These are phyloP conservation scores for Lasioglossum leucozonium DNA, from an alignment of 2,888 invertebrate species.

Conservation along the genomic window DNA sequence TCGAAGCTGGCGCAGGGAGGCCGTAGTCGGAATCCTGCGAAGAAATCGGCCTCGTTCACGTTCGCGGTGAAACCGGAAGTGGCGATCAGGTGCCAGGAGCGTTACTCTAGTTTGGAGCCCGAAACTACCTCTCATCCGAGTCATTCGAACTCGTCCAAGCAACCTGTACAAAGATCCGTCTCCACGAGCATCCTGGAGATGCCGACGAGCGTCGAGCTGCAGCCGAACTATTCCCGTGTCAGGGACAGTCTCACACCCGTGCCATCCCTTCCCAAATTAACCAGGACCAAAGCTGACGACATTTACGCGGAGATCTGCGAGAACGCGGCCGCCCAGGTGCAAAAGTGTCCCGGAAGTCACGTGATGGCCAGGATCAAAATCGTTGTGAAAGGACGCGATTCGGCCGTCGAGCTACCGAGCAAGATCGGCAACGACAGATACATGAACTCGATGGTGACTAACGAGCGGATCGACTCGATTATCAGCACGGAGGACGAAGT, in stretches of 20 bases:
- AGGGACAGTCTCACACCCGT: constrained; percentile 80
- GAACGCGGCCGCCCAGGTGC: constrained; percentile 64
- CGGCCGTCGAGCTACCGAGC: constrained; percentile 57
- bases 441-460: constrained; percentile 78
- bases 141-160: constrained; percentile 73
- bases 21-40: constrained; percentile 81
- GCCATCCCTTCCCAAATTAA: constrained; percentile 72
- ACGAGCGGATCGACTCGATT: constrained; percentile 79
- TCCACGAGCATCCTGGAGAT: constrained; percentile 82
- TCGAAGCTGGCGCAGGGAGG: constrained; percentile 80
- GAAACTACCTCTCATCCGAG: constrained; percentile 77
- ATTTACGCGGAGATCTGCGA: constrained; percentile 83
- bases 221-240: constrained; percentile 81
- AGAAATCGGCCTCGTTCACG: constrained; percentile 84
- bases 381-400: constrained; percentile 77
- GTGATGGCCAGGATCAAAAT: constrained; percentile 82
- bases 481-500: constrained; percentile 81
- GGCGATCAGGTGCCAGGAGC: constrained; percentile 80
- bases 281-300: constrained; percentile 77
- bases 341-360: constrained; percentile 80
- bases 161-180: constrained; percentile 81
- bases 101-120: constrained; percentile 82
- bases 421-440: constrained; percentile 72
- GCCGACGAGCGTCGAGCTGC: constrained; percentile 78
- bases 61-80: constrained; percentile 82